Evolutionary conservation across 2,888 invertebrate genomes (phyloP).

Genomic region (Caenorhabditis afra): DNA sequence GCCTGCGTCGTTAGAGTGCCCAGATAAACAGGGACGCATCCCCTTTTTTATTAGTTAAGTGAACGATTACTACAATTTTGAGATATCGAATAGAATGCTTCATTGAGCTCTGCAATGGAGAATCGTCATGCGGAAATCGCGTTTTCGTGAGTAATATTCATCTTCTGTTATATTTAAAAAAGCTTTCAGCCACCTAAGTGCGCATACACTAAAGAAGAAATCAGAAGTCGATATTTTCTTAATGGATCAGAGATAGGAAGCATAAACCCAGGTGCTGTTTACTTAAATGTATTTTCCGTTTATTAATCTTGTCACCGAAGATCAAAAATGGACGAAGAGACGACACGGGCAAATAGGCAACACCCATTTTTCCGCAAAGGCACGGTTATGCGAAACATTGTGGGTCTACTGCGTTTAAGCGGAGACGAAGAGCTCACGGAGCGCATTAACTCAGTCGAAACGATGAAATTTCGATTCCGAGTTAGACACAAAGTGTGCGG

Average conservation of each 20-base stretch:
- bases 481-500: too few relatives aligned
- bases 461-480: too few relatives aligned
- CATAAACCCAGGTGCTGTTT: conserved; percentile 40
- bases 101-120: conserved; percentile 63
- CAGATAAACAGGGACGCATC: too few relatives aligned
- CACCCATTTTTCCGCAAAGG: too few relatives aligned
- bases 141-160: conserved; percentile 51
- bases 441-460: too few relatives aligned
- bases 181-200: conserved; percentile 71
- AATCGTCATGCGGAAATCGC: conserved; percentile 51
- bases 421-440: too few relatives aligned
- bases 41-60: neutral
- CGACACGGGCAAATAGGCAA: too few relatives aligned
- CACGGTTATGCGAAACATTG: too few relatives aligned
- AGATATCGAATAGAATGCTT: conserved; percentile 68
- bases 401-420: too few relatives aligned
- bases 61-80: neutral
- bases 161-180: neutral
- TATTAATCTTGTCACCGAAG: too few relatives aligned
- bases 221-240: conserved; percentile 56
- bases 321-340: too few relatives aligned
- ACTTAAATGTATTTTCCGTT: neutral
- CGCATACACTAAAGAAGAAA: conserved; percentile 69
- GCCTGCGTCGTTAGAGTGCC: too few relatives aligned
- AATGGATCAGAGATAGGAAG: conserved; percentile 38